Evolutionary conservation across 1,140 invertebrate genomes (phyloP), one percentile per base, ranked within the genome.

Genomic region (Brachionus koreanus): DNA sequence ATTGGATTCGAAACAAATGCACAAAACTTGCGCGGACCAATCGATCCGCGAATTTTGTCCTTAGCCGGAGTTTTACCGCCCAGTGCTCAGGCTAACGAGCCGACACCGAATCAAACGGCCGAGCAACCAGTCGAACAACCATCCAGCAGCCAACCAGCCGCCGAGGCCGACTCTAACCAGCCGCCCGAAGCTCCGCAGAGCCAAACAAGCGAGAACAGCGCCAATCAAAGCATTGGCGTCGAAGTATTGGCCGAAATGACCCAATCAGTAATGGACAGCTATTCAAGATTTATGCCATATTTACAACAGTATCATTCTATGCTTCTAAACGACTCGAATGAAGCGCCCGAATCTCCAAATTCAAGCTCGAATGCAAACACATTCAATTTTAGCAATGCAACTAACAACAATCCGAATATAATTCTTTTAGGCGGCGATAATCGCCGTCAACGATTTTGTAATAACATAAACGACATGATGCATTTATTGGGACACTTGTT

Each of bases 401-500:
- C 52, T 5, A 69, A 3, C 19, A 67, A 42, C 19, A 72, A 77
- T n/a, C 61, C 57, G 43, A 49, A 49, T 29, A n/a, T 65, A 10
- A 72, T 67, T 25, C 52, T 74, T 4, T 7, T 49, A 6, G 81
- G 37, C 43, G 83, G 84, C 3, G 84, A 77, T 3, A 43, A 82
- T 23, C 29, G 37, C 82, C 89, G 89, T 5, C 93, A 94, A 85
- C 89, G 90, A 3, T 87, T 92, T 25, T 91, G 93, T 46, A 92
- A 93, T 85, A 88, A 91, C 13, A 92, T 94, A 0, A 92, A 92
- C 0, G 92, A 94, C 86, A 89, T 93, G 25, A 89, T 95, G 83
- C 95, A 97, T 86, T 92, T 92, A 77, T 88, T 96, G 76, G 91
- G 93, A 5, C 95, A 97, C 86, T 92, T 93, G 25, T 93, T 93